Conservation (phyloP, 2,113 vertebrate species). For the Piaya cayana region DNA sequence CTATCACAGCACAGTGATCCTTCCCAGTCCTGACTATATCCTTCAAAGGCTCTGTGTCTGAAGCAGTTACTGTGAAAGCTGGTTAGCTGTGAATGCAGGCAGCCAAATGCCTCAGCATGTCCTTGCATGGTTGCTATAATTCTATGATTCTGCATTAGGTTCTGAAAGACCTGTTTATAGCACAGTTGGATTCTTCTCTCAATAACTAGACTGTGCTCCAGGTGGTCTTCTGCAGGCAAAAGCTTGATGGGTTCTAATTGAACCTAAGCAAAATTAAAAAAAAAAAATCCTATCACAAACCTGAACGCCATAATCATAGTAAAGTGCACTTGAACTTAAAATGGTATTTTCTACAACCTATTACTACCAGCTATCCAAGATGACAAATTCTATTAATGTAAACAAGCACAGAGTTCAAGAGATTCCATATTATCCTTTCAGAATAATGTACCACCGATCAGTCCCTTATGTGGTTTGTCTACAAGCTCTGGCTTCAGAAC, state of each 20-base stretch:
- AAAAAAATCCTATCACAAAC: not conserved
- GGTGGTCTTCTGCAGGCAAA: conserved; percentile 65
- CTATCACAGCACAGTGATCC: not conserved
- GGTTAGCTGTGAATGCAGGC: not conserved
- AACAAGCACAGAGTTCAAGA: not conserved
- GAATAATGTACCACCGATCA: not conserved
- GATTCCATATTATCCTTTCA: not conserved
- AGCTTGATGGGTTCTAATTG: conserved; percentile 73
- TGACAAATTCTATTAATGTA: not conserved
- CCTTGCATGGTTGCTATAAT: not conserved
- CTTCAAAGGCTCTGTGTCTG: not conserved
- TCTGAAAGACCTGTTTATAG: conserved; percentile 73
- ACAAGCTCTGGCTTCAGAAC: not conserved
- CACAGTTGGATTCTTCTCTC: conserved; percentile 78
- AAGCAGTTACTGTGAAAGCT: not conserved
- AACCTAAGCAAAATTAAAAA: conserved; percentile 64
- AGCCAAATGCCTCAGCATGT: not conserved
- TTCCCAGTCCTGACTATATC: not conserved
- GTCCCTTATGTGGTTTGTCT: not conserved
- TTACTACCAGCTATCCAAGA: not conserved
- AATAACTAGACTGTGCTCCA: conserved; percentile 76
- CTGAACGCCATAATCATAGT: not conserved
- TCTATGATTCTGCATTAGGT: conserved; percentile 73
- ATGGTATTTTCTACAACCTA: not conserved
- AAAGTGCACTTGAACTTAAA: not conserved